Base-by-base conservation (phyloP, 2,797 vertebrate species). In the Xyrichtys novacula region DNA sequence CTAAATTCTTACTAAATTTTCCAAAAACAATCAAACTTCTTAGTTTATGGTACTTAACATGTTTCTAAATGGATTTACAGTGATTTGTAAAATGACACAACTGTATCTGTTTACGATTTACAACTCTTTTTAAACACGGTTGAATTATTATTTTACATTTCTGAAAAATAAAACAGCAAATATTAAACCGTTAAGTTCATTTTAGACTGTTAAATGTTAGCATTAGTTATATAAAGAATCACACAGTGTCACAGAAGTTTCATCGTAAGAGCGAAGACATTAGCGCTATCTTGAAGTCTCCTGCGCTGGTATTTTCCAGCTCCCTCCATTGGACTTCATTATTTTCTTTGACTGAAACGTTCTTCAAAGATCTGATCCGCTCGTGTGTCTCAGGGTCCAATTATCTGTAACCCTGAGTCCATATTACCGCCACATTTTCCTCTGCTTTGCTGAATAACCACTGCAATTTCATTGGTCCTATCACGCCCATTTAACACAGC, bases 401-500 rank as follows among this genome's bases (percentile, higher is more conserved):
- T 75, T 63, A 68, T 42, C 36, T 40, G 0, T 11, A 60, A 69
- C 48, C 56, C 14, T 17, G 9, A 42, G 4, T 63, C 44, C 58
- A 32, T 57, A 68, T 62, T 31, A 36, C 63, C 46, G 66, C 34
- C 43, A 34, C 23, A 49, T 61, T 71, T 61, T 53, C 32, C 55
- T 50, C 66, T 10, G n/a, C 67, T 54, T 65, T 74, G 32, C 58
- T 62, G 55, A 48, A 40, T 48, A 80, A 72, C 29, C 38, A 6
- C 44, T 57, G 53, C 70, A 53, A 70, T 77, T 71, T 61, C 39
- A 66, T 62, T 34, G 19, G 40, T 36, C 39, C 44, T 28, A 59
- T 77, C 55, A 12, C 6, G 23, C 74, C 78, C 63, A 60, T 81
- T 85, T 68, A 74, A 46, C 62, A 49, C 9, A 59, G 56, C 73